Percentiles rank a stretch among this genome's conserved stretches.
Evolutionary conservation across 2,113 vertebrate species (phyloP).

Genomic region (Indri indri): DNA sequence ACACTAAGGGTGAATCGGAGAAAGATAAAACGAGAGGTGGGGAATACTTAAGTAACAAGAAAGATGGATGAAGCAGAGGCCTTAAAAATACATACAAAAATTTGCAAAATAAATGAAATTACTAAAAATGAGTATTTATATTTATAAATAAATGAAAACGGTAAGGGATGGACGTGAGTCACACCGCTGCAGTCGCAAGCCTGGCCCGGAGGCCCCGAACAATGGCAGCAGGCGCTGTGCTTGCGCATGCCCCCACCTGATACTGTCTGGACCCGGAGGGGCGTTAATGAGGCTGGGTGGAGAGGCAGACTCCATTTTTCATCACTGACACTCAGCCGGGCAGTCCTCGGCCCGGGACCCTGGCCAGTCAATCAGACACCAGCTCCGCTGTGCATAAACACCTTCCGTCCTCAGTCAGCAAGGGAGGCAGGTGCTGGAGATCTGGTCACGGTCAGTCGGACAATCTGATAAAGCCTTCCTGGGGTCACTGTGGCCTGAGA

Average conservation of each 20-base stretch:
- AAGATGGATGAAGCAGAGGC: neutral
- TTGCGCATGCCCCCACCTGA: neutral
- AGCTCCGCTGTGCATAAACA: conserved; percentile 55
- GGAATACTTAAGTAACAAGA: neutral
- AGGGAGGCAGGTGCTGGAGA: conserved; percentile 74
- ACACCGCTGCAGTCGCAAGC: neutral
- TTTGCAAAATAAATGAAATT: neutral
- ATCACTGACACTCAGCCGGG: conserved; percentile 64
- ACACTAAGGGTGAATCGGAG: neutral
- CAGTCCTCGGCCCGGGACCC: neutral
- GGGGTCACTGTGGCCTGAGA: conserved; percentile 40
- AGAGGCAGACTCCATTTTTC: conserved; percentile 67
- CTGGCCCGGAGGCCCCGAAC: neutral
- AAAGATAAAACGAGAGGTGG: neutral
- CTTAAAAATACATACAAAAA: neutral
- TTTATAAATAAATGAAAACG: neutral
- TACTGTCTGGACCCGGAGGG: conserved; percentile 19
- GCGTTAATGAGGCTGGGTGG: conserved; percentile 65
- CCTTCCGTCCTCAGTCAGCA: conserved; percentile 61
- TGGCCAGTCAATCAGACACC: conserved; percentile 61
- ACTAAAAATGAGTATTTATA: too few species aligned
- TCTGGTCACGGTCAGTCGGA: conserved; percentile 73
- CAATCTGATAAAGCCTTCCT: conserved; percentile 79
- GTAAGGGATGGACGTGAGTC: neutral
- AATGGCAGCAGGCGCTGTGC: conserved; percentile 22